Evolutionary conservation across 2,888 invertebrate genomes (phyloP), one percentile per base, ranked within the genome.

Genomic region (Ormyrus pomaceus): DNA sequence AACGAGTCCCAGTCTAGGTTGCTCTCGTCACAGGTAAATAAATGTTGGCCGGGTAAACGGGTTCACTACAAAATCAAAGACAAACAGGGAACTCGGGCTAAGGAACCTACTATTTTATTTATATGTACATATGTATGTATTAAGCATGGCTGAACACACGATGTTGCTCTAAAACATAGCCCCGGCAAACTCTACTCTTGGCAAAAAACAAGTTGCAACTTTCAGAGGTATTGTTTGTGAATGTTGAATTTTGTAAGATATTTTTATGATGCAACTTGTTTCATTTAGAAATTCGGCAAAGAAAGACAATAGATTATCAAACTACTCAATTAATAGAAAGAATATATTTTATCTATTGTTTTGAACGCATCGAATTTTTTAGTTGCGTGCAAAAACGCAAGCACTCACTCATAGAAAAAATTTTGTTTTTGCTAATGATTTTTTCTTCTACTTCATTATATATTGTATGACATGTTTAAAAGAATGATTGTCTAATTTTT

Each of bases 1-100:
- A 91, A 92, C 87, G 91, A 92, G 89, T 87, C 87, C 86, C 88
- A 87, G 84, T 88, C 87, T 89, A 89, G 88, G 87, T 89, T 89
- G 85, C 87, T 88, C 85, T 87, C 87, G 76, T 87, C 86, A 87
- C 88, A 89, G 89, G 88, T 89, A 89, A 89, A 87, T 89, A 69
- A 76, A 72, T 76, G 79, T 79, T 73, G 71, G 64, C 56, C 73
- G 45, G 66, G 71, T 65, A 70, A 58, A 55, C 3, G 62, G 56
- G 53, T 34, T 11, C 34, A 34, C 34, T 53, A 48, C 19, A 65
- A 13, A 69, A 51, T 46, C 2, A 34, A 34, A 34, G 34, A 34
- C 34, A 34, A 34, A 34, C 34, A 59, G 70, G 66, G 59, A 65
- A 51, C 8, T 48, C 53, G 77, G 75, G 74, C 46, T 65, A 71